Conservation (phyloP, 2,797 vertebrate genomes). For the Sebastes taczanowskii region DNA sequence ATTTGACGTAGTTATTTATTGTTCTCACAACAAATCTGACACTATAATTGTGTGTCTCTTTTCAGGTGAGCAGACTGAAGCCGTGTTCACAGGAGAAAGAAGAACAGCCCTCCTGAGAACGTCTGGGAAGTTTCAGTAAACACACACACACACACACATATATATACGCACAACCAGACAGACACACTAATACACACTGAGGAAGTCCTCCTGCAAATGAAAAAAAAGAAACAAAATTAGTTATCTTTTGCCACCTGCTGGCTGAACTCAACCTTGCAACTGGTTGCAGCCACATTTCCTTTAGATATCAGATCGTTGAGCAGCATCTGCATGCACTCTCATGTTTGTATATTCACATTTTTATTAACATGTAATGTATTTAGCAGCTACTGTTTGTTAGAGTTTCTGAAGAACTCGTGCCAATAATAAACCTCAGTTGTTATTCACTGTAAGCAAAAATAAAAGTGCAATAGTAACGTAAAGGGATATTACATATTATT, state of each 20-base stretch:
- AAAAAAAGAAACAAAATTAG: not conserved
- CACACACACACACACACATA: not conserved
- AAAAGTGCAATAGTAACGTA: not conserved
- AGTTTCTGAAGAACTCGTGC: not conserved
- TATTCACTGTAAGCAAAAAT: not conserved
- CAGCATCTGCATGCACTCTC: not conserved
- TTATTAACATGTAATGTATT: not conserved
- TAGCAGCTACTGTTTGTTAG: not conserved
- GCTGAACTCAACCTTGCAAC: not conserved
- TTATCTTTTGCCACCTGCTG: slow-evolving; percentile 53
- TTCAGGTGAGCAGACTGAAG: not conserved
- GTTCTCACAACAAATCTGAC: not conserved
- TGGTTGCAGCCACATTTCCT: not conserved
- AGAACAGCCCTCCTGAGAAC: not conserved
- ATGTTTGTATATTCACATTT: not conserved
- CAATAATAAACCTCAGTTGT: not conserved
- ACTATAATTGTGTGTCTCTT: not conserved
- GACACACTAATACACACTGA: not conserved
- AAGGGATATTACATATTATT: not conserved
- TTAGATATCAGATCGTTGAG: not conserved
- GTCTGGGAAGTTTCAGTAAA: not conserved
- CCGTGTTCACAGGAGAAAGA: not conserved
- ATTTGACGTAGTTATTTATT: not conserved
- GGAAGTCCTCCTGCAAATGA: not conserved
- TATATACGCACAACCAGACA: not conserved